These are phyloP conservation scores for Dolichoris vasculosae DNA, from an alignment of 1,140 invertebrate species.

Conservation along the genomic window DNA sequence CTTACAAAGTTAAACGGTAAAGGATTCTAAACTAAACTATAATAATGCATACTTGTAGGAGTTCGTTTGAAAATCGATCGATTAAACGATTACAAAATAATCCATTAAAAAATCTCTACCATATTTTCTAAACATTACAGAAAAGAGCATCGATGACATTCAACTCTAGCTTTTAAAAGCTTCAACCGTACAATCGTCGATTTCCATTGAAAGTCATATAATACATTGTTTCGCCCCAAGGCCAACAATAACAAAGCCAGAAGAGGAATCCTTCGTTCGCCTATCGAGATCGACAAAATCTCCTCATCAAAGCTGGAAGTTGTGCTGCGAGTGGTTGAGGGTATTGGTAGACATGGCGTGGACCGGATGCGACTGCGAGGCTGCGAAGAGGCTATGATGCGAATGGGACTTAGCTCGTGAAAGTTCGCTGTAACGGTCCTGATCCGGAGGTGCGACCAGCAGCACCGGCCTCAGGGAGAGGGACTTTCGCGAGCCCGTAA, in stretches of 20 bases:
- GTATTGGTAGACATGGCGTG: conserved; percentile 72
- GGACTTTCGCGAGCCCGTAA: conserved; percentile 88
- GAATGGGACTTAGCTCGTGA: conserved; percentile 73
- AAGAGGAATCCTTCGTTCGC: too few relatives aligned
- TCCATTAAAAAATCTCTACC: neutral
- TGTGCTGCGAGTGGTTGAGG: conserved; percentile 71
- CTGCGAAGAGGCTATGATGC: conserved; percentile 71
- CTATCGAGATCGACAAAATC: neutral
- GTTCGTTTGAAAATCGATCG: neutral
- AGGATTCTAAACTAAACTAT: neutral
- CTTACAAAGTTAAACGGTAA: neutral
- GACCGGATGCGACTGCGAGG: conserved; percentile 68
- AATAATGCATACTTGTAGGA: neutral
- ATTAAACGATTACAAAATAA: neutral
- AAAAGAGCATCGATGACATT: neutral
- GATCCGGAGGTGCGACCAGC: conserved; percentile 81
- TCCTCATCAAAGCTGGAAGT: conserved; percentile 67
- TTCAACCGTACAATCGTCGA: neutral
- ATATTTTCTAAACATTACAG: neutral
- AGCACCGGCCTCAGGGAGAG: conserved; percentile 90
- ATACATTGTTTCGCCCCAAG: neutral
- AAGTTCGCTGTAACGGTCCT: conserved; percentile 72
- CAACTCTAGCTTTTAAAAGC: neutral
- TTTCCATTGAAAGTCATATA: neutral
- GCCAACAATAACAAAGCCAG: too few relatives aligned